Conservation (phyloP, 2,113 vertebrate species). For the Agapornis roseicollis region DNA sequence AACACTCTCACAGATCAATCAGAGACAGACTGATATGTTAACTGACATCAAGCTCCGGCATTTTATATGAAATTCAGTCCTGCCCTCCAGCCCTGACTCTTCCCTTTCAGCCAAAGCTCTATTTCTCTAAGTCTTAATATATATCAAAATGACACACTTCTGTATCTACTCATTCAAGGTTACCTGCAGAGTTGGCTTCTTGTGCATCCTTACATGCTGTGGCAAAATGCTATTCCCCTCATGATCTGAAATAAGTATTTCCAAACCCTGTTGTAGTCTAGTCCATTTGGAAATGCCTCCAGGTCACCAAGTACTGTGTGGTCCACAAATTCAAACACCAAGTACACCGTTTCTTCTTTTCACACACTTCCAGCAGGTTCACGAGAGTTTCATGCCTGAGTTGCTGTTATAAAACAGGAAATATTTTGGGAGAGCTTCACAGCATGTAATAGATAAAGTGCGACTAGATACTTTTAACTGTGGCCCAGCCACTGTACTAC, state of each 20-base stretch:
- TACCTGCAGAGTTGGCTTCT: neutral
- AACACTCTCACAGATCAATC: neutral
- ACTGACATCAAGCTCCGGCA: neutral
- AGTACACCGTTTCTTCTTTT: slow-evolving; percentile 85
- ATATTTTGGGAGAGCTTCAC: neutral
- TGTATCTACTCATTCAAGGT: neutral
- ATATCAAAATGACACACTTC: fast-evolving
- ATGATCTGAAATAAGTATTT: slow-evolving; percentile 88
- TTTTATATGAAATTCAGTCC: neutral
- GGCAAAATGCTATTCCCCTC: slow-evolving; percentile 85
- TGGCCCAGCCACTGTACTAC: neutral
- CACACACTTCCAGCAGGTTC: slow-evolving; percentile 88
- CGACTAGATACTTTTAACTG: neutral
- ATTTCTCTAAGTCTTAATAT: neutral
- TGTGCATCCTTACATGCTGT: slow-evolving; percentile 81
- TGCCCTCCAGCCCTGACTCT: neutral
- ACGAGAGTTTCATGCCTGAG: slow-evolving; percentile 91
- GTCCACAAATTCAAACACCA: slow-evolving; percentile 93
- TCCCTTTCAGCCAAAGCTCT: neutral
- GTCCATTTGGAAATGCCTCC: slow-evolving; percentile 79
- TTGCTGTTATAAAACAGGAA: slow-evolving; percentile 76
- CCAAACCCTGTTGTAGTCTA: slow-evolving; percentile 76
- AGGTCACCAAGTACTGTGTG: slow-evolving; percentile 86
- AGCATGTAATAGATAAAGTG: neutral
- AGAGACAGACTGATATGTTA: neutral